Evolutionary conservation across 2,797 vertebrate species (phyloP), one percentile per base, ranked within the genome.

Genomic region (Pseudomugil gertrudae): DNA sequence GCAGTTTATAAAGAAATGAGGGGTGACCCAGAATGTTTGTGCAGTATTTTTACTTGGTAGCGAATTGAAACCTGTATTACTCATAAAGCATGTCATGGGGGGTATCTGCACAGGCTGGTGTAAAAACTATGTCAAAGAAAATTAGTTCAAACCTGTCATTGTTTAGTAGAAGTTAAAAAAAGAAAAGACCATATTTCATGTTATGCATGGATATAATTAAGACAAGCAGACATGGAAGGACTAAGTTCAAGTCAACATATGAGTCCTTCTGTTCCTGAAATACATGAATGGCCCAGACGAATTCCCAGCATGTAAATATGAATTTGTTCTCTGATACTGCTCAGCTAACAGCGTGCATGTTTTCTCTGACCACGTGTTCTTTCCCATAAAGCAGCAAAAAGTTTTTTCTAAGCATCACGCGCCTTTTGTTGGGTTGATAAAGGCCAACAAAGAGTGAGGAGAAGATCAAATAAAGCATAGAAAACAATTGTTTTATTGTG

Each of bases 351-450:
- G 43, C 14, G 13, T 66, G 17, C 21, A 6, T 59, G 43, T 57
- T 50, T 62, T n/a, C 19, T 32, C 17, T 58, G 52, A 62, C 38
- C 10, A 61, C 27, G 27, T 21, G 45, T 27, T 23, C 40, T 55
- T 57, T 55, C 26, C 21, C 26, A 36, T 68, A 60, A 53, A 53
- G 62, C 10, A 36, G 15, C 51, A 62, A 45, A 26, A 14, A 8
- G 4, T 1, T 6, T 7, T 40, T 60, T 72, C 48, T 50, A 5
- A 57, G 5, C 29, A 32, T 56, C 74, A 10, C 54, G 63, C 47
- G 71, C 54, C 53, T 38, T 75, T 61, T 70, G 51, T 66, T 78
- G 29, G 45, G 45, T 50, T 61, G 70, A 65, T 74, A 72, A 68
- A 81, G 48, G 66, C 24, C 4, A 53, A 58, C 62, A 74, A 51